phyloP scores from a whole-genome alignment of 2,113 vertebrate species.

The Cygnus buccinator region DNA sequence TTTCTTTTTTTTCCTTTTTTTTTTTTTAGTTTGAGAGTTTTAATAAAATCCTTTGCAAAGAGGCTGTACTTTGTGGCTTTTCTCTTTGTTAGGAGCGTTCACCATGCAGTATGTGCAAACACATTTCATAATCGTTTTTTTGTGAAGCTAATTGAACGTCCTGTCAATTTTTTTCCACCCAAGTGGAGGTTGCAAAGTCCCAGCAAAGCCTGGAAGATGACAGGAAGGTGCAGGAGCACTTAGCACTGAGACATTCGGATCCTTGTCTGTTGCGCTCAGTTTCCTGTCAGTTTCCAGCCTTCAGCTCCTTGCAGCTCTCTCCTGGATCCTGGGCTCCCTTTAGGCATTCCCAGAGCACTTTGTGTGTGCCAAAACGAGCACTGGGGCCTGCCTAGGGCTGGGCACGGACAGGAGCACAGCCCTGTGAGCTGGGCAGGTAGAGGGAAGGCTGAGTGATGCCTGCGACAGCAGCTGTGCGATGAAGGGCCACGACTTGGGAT shows the following conservation, averaged over 20 bases:
- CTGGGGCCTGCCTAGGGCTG: neutral
- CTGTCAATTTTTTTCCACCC: accelerated
- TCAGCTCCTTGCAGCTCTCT: neutral
- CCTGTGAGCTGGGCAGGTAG: neutral
- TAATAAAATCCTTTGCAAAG: neutral
- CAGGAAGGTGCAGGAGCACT: neutral
- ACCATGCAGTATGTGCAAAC: neutral
- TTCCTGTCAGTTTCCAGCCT: neutral
- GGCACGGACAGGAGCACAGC: neutral
- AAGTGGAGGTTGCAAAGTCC: neutral
- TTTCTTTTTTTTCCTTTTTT: neutral
- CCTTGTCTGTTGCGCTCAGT: too few relatives aligned
- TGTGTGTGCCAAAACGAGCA: neutral
- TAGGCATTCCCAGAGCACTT: neutral
- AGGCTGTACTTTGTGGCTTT: neutral
- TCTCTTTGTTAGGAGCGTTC: neutral
- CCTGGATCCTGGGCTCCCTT: accelerated
- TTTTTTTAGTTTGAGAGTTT: neutral
- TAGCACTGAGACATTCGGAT: neutral
- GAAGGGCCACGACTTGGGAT: accelerated
- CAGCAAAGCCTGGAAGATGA: neutral
- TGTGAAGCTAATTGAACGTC: neutral
- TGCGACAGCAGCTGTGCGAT: neutral
- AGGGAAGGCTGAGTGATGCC: accelerated
- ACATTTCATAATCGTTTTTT: neutral